Base-by-base conservation (phyloP, 2,113 vertebrate species). In the Zosterops borbonicus region DNA sequence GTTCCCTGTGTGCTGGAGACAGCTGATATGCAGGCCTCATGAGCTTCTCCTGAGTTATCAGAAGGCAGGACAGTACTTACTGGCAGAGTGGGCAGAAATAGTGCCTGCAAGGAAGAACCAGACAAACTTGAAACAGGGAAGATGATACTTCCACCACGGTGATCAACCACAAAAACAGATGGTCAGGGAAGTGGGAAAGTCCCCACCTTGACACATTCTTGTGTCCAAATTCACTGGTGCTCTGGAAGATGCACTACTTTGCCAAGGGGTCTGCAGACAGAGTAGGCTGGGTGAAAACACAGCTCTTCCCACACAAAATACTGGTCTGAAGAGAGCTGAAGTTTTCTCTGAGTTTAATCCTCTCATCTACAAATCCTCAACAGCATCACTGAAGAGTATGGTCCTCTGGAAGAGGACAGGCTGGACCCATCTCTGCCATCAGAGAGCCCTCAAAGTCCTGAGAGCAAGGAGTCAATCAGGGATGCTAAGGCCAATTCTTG, bases 251-350 rank as follows among this genome's bases (percentile, higher is more conserved):
- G 52, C 13, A 27, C 71, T 74, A 35, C 28, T 93, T 85, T 6
- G 11, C 67, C 75, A 68, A 68, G 24, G 16, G 24, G 28, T 75
- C 60, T 3, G 6, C 58, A 44, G 47, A 52, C 5, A 5, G 42
- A 87, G 74, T 6, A 59, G 39, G 42, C 39, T 71, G 47, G 23
- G 47, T 42, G 29, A 68, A 85, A 85, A 86, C 12, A 65, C 68
- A 79, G 47, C 35, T 47, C 11, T 12, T 0, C 0, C 11, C 46
- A 65, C 6, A 15, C 3, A n/a, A 52, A 84, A 91, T 62, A n/a
- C 0, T 1, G 58, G 44, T 52, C n/a, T 82, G 55, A 87, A 78
- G 31, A 65, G 33, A 84, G 37, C 42, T 74, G 23, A 17, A 84
- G 21, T 69, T 92, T 31, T 58, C 41, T 74, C 53, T 2, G 7